These are phyloP conservation scores for Sebastes fasciatus DNA, from an alignment of 2,113 vertebrate species.

Conservation along the genomic window DNA sequence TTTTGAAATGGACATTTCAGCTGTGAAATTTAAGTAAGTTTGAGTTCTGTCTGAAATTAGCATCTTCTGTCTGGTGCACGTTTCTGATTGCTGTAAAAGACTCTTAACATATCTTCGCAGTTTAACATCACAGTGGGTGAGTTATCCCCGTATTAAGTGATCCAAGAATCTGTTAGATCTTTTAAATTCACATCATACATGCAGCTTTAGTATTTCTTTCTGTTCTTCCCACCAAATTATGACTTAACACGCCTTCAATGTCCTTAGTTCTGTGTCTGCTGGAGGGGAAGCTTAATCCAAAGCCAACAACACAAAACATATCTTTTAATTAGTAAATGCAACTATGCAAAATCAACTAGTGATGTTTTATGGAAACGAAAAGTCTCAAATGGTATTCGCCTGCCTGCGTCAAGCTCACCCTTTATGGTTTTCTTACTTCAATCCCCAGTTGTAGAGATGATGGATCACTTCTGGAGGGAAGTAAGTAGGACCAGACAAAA, in stretches of 20 bases:
- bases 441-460: constrained; percentile 1
- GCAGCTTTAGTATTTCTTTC: constrained; percentile 14
- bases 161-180: background rate
- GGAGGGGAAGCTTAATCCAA: constrained; percentile 18
- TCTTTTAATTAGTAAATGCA: constrained; percentile 13
- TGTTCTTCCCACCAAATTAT: background rate
- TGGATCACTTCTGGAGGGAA: constrained; percentile 20
- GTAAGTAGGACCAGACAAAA: constrained; percentile 22
- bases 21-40: constrained; percentile 56
- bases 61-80: constrained; percentile 22
- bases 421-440: constrained; percentile 1
- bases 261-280: constrained; percentile 1
- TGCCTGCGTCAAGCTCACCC: background rate
- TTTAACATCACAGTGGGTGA: constrained; percentile 1
- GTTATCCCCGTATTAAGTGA: background rate
- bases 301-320: background rate
- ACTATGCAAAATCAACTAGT: constrained; percentile 44
- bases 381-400: background rate
- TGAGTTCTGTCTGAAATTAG: constrained; percentile 25
- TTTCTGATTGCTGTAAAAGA: constrained; percentile 31
- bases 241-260: background rate
- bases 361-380: background rate
- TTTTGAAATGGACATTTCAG: constrained; percentile 54
- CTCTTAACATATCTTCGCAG: constrained; percentile 13
- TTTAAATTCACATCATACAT: background rate